Evolutionary conservation across 2,113 vertebrate species (phyloP).

Genomic region (Glaucidium brasilianum): DNA sequence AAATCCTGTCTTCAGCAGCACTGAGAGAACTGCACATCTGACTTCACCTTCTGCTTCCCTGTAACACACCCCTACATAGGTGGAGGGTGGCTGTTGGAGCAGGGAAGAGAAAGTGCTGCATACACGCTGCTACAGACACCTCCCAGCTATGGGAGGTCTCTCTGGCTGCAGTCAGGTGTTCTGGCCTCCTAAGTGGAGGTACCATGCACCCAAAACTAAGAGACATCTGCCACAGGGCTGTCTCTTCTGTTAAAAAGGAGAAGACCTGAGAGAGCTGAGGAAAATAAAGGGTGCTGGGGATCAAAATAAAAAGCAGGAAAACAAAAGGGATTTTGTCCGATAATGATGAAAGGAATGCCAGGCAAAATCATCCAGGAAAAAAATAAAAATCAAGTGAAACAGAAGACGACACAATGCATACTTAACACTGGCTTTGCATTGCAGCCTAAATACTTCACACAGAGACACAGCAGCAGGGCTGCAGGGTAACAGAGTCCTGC

Average conservation of each 20-base stretch:
- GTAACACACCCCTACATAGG: fast-evolving
- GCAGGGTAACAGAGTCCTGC: background rate
- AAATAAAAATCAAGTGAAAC: background rate
- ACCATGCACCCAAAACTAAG: fast-evolving
- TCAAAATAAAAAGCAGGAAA: background rate
- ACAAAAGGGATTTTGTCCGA: background rate
- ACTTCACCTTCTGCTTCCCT: background rate
- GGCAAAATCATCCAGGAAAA: background rate
- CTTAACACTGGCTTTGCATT: fast-evolving
- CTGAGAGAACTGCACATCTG: background rate
- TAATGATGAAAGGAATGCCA: background rate
- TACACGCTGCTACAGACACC: background rate
- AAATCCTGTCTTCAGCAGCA: fast-evolving
- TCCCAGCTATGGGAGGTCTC: background rate
- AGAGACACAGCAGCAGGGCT: background rate
- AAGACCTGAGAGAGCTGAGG: background rate
- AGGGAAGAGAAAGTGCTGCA: background rate
- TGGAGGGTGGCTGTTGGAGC: background rate
- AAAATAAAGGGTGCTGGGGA: background rate
- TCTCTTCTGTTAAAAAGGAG: background rate
- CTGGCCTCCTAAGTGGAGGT: background rate
- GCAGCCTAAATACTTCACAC: background rate
- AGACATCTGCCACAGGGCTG: background rate
- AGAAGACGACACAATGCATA: background rate
- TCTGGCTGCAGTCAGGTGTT: background rate